Conservation (phyloP, 2,113 vertebrate species). For the Anarrhichthys ocellatus region DNA sequence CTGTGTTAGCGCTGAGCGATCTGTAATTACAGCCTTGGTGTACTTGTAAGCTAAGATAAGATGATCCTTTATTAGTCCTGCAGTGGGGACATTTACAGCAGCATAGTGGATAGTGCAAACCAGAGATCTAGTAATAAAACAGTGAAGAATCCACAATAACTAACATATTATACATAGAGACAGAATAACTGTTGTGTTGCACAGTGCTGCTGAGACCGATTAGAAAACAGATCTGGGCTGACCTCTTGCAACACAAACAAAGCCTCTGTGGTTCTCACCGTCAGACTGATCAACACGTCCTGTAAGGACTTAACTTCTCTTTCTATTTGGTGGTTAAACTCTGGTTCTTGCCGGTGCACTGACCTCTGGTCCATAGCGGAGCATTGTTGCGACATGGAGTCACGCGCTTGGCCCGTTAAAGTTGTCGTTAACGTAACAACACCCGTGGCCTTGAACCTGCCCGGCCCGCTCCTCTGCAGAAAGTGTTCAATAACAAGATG, state of each 20-base stretch:
- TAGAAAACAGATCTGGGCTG: too few species aligned
- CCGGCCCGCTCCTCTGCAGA: background rate
- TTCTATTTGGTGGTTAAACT: background rate
- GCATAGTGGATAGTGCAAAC: too few species aligned
- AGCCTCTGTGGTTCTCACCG: too few species aligned
- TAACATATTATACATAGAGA: too few species aligned
- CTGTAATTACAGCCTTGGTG: slow-evolving; percentile 24
- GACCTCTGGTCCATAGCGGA: background rate
- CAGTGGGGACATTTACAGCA: too few species aligned
- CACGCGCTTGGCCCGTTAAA: slow-evolving; percentile 17
- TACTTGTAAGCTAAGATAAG: slow-evolving; percentile 1
- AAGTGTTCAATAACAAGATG: slow-evolving; percentile 12
- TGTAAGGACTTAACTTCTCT: background rate
- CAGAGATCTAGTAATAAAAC: too few species aligned
- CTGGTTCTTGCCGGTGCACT: background rate
- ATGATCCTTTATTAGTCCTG: too few species aligned
- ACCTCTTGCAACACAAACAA: too few species aligned
- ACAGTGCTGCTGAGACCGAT: too few species aligned
- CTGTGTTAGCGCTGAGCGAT: background rate
- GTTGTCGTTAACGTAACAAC: slow-evolving; percentile 22
- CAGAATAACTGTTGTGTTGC: too few species aligned
- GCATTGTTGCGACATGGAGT: background rate
- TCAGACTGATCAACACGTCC: too few species aligned
- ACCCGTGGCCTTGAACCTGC: slow-evolving; percentile 43
- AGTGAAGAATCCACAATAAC: too few species aligned